phyloP scores from a whole-genome alignment of 1,140 invertebrate species.

The Pseudomyrmex dendroicus region DNA sequence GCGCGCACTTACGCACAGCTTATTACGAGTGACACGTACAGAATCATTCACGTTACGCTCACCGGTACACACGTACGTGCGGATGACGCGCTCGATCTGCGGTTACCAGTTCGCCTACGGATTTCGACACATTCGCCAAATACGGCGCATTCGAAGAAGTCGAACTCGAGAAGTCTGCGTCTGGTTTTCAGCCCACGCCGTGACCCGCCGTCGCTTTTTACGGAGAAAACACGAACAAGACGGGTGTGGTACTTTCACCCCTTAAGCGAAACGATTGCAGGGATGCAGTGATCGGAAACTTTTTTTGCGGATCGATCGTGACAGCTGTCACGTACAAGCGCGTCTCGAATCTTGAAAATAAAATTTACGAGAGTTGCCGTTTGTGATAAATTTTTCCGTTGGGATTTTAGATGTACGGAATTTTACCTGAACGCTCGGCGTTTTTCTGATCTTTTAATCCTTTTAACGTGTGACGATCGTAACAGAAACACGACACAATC shows the following conservation, averaged over 20 bases:
- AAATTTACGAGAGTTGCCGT: not conserved
- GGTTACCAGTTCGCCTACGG: conserved; percentile 78
- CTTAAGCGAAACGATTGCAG: conserved; percentile 62
- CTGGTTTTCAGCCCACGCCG: conserved; percentile 73
- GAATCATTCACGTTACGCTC: conserved; percentile 12
- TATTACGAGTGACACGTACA: not conserved
- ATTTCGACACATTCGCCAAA: conserved; percentile 77
- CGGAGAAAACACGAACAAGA: conserved; percentile 45
- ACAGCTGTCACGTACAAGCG: not conserved
- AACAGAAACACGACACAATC: too few relatives aligned
- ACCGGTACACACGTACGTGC: not conserved
- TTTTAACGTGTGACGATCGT: too few relatives aligned
- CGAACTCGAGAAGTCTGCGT: conserved; percentile 9
- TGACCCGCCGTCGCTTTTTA: conserved; percentile 76
- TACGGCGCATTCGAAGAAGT: conserved; percentile 73
- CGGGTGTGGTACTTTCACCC: conserved; percentile 71
- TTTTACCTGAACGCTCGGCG: too few relatives aligned
- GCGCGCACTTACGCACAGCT: not conserved
- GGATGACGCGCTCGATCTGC: conserved; percentile 64
- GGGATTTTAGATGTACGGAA: too few relatives aligned
- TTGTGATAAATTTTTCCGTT: not conserved
- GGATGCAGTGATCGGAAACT: conserved; percentile 14
- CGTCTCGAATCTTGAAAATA: not conserved
- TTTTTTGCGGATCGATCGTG: conserved; percentile 24
- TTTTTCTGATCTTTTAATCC: too few relatives aligned